Base-by-base conservation (phyloP, 1,140 invertebrate genomes). In the Hycleus phaleratus region DNA sequence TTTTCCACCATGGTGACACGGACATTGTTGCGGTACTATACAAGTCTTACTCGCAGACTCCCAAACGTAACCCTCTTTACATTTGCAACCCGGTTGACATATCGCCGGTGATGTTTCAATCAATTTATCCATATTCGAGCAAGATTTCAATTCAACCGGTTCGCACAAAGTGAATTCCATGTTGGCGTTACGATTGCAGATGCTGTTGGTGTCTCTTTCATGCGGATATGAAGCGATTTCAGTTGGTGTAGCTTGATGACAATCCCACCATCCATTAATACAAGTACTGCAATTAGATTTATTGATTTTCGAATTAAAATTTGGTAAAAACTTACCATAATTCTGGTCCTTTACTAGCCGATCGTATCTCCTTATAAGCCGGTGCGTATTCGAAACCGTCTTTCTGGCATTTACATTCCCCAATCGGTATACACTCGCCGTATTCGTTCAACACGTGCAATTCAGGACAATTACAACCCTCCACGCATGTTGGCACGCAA, bases 401-500 rank as follows among this genome's bases (percentile, higher is more conserved):
- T 61, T 87, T 82, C 43, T 75, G 74, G 71, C 93, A 96, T 0
- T 85, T 83, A 71, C 93, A 95, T 52, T 84, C 73, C 0, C 80
- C 80, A 24, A 88, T 80, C 0, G 85, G 83, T 38, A 95, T 82
- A 71, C 93, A 95, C 49, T 86, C 79, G 8, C 85, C 86, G 8
- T 78, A 74, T 6, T 81, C 77, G 58, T 87, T 81, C 24, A 94
- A 71, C 1, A 89, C 83, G 69, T 86, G 77, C 11, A 89, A 90
- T 46, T 78, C 73, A 0, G 90, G 88, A 71, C 92, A 95, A 58
- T 89, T 88, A 73, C 92, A 95, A 1, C 92, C 92, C 71, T 94
- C 91, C 0, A 92, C 86, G 67, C 92, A 95, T 38, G 75, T 77
- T 10, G 79, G 77, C 40, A 73, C 75, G 71, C 87, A 89, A 32